These are phyloP conservation scores for Poeciliopsis gracilis DNA, from an alignment of 2,797 vertebrate genomes.

Conservation along the genomic window DNA sequence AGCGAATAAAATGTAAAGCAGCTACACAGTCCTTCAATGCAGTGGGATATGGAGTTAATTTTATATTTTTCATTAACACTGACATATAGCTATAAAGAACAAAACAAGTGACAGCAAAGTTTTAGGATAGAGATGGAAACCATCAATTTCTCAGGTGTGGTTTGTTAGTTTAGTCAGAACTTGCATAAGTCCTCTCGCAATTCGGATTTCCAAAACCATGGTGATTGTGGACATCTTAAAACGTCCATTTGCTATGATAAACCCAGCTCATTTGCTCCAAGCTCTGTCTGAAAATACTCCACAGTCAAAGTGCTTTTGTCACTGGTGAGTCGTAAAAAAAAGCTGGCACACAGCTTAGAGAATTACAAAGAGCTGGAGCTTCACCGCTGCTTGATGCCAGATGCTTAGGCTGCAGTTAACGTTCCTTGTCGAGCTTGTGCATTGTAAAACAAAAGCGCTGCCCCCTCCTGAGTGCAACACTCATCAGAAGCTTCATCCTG, in stretches of 20 bases:
- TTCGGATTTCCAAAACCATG: neutral
- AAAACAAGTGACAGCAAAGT: neutral
- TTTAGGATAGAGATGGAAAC: neutral
- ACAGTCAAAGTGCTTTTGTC: constrained; percentile 46
- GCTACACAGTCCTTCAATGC: neutral
- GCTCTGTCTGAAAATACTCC: constrained; percentile 34
- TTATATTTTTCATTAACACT: neutral
- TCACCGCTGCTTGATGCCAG: constrained; percentile 61
- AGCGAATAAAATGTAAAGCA: neutral
- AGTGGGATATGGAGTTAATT: neutral
- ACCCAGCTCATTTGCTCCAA: constrained; percentile 17
- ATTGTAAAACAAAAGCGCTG: constrained; percentile 70
- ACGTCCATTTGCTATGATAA: constrained; percentile 3
- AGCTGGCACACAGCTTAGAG: constrained; percentile 58
- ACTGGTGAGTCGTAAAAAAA: constrained; percentile 42
- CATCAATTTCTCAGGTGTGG: neutral
- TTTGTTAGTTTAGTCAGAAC: neutral
- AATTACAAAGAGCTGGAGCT: constrained; percentile 59
- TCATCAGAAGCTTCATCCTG: constrained; percentile 30
- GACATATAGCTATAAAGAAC: neutral
- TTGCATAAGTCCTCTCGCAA: neutral
- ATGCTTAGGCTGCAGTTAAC: constrained; percentile 56
- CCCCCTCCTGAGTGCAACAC: constrained; percentile 48
- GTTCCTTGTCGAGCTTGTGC: constrained; percentile 53
- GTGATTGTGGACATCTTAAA: constrained; percentile 15